A percentile compares a stretch with the other conserved stretches of the same genome.
These are phyloP conservation scores for Thalassaphorura encarpata DNA, from an alignment of 1,140 invertebrate genomes.

Conservation along the genomic window DNA sequence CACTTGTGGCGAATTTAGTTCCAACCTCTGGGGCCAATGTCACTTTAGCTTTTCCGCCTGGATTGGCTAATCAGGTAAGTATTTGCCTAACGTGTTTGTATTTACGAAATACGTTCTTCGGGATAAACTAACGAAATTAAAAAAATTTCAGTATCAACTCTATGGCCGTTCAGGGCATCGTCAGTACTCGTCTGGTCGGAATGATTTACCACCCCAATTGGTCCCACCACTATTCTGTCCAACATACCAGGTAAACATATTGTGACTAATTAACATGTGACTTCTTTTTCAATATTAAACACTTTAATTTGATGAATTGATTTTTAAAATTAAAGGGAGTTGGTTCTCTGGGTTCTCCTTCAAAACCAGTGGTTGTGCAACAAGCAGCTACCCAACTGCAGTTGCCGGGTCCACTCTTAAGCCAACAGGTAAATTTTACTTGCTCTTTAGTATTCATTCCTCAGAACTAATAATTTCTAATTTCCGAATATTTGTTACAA, in stretches of 20 bases:
- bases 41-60: constrained; percentile 76
- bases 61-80: constrained; percentile 55
- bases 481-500: constrained; percentile 41
- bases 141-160: constrained; percentile 65
- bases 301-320: not conserved
- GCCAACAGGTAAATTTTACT: constrained; percentile 26
- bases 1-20: constrained; percentile 53
- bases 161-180: constrained; percentile 59
- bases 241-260: constrained; percentile 52
- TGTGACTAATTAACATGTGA: not conserved
- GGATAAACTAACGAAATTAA: too few relatives aligned
- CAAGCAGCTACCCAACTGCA: constrained; percentile 55
- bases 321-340: constrained; percentile 13
- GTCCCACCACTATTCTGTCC: constrained; percentile 87
- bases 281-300: not conserved
- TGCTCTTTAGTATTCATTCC: too few relatives aligned
- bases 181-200: constrained; percentile 50
- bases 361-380: constrained; percentile 80
- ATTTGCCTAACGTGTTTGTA: not conserved
- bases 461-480: constrained; percentile 28
- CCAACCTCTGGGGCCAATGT: constrained; percentile 69
- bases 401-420: constrained; percentile 35
- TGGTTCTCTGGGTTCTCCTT: constrained; percentile 58
- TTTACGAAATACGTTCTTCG: too few relatives aligned
- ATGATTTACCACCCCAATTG: constrained; percentile 67